These are phyloP conservation scores for Helicolenus hilgendorfi DNA, from an alignment of 2,797 vertebrate genomes.

Conservation along the genomic window DNA sequence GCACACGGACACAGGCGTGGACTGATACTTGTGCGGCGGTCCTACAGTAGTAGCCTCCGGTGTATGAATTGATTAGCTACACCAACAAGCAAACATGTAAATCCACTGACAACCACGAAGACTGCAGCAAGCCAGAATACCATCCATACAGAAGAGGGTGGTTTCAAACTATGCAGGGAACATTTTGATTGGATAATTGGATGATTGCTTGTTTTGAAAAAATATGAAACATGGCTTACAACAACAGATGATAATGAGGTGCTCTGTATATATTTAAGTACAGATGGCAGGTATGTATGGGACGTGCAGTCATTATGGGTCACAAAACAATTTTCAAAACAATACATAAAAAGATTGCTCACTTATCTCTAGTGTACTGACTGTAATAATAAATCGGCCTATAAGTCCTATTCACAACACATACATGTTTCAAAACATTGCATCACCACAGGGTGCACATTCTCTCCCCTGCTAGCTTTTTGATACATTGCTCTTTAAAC, in stretches of 20 bases:
- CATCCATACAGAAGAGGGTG: neutral
- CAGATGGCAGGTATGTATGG: neutral
- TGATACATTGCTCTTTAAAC: neutral
- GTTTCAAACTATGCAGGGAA: neutral
- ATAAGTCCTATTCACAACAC: constrained; percentile 36
- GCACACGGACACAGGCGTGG: neutral
- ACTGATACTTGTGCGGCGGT: neutral
- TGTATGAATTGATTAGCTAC: neutral
- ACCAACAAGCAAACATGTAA: neutral
- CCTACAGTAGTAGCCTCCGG: too few relatives aligned
- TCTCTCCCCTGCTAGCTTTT: neutral
- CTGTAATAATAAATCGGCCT: constrained; percentile 37
- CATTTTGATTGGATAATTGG: neutral
- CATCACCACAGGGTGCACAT: constrained; percentile 12
- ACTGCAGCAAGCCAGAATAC: neutral
- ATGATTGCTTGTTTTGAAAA: constrained; percentile 1
- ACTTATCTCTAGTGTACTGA: constrained; percentile 34
- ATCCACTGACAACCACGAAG: neutral
- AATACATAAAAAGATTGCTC: constrained; percentile 15
- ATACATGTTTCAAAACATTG: constrained; percentile 50
- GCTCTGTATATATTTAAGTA: neutral
- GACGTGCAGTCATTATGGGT: neutral
- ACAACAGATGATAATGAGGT: neutral
- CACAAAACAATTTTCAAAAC: constrained; percentile 10
- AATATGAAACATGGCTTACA: neutral